phyloP scores from a whole-genome alignment of 2,888 invertebrate genomes.

The Adineta ricciae region DNA sequence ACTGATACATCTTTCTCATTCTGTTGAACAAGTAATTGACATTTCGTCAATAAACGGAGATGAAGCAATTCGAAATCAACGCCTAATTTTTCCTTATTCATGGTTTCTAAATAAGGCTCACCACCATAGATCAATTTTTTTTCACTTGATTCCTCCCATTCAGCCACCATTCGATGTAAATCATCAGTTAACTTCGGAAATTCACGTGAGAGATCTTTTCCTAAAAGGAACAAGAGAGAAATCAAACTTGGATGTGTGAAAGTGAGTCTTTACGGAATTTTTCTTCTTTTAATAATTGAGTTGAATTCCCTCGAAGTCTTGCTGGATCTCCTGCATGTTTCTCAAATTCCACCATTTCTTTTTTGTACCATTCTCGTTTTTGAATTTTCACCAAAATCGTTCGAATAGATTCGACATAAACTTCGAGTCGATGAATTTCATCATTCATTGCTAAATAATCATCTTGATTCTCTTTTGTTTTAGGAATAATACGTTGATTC shows the following conservation, averaged over 20 bases:
- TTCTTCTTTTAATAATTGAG: conserved; percentile 17
- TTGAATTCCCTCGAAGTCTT: not conserved
- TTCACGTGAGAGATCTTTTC: not conserved
- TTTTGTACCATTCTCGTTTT: conserved; percentile 23
- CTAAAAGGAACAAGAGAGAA: not conserved
- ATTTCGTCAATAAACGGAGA: not conserved
- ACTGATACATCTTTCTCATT: not conserved
- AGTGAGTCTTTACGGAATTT: not conserved
- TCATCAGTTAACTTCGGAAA: conserved; percentile 7
- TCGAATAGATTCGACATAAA: conserved; percentile 2
- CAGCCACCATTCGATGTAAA: not conserved
- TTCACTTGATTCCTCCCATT: not conserved
- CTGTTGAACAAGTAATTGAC: not conserved
- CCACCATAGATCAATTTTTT: conserved; percentile 3
- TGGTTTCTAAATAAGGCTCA: not conserved
- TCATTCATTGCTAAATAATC: conserved; percentile 3
- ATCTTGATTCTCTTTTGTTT: not conserved
- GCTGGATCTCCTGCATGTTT: conserved; percentile 1
- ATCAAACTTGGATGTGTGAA: too few relatives aligned
- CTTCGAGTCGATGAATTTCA: not conserved
- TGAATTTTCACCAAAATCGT: not conserved
- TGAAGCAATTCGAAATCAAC: not conserved
- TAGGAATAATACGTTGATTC: not conserved
- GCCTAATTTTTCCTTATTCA: conserved; percentile 4
- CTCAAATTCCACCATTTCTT: conserved; percentile 18